These are phyloP conservation scores for Strix occidentalis DNA, from an alignment of 2,797 vertebrate genomes.

Conservation along the genomic window DNA sequence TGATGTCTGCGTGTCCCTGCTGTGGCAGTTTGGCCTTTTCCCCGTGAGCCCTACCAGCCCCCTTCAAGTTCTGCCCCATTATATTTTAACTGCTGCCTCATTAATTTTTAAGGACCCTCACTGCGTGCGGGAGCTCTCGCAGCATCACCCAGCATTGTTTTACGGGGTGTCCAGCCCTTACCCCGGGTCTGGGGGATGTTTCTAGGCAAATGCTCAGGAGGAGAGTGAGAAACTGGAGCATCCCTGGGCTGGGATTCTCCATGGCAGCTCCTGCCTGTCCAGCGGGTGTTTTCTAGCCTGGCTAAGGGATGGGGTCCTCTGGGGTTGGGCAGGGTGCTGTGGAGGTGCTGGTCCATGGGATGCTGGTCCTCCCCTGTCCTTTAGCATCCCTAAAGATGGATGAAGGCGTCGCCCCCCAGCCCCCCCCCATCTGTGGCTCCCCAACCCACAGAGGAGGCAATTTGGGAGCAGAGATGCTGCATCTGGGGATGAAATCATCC, in stretches of 20 bases:
- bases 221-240: neutral
- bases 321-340: neutral
- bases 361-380: neutral
- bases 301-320: neutral
- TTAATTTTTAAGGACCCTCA: neutral
- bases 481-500: conserved; percentile 57
- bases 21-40: neutral
- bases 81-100: neutral
- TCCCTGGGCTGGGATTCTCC: neutral
- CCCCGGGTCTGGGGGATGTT: neutral
- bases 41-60: neutral
- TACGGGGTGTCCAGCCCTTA: neutral
- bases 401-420: neutral
- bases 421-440: neutral
- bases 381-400: neutral
- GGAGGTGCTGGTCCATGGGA: neutral
- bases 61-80: neutral
- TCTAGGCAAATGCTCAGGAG: neutral
- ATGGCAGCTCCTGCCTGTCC: neutral
- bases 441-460: neutral
- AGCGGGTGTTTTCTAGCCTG: neutral
- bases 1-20: fast-evolving
- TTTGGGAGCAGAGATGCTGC: conserved; percentile 32
- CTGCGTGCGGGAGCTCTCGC: neutral
- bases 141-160: neutral